Conservation (phyloP, 2,888 invertebrate species). For the Blera fallax region DNA sequence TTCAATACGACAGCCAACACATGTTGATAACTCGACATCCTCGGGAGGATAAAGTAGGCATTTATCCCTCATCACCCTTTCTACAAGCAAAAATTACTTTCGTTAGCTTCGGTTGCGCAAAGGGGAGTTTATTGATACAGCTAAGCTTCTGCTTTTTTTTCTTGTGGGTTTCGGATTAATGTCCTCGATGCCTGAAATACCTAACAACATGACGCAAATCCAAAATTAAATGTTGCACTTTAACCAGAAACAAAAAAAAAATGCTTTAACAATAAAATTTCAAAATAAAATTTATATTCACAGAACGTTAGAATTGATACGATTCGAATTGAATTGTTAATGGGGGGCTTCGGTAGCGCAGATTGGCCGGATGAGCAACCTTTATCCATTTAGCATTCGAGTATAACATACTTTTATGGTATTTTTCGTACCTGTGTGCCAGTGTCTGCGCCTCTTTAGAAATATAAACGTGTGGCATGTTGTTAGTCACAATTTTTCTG, state of each 20-base stretch:
- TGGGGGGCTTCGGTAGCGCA: slow-evolving; percentile 1
- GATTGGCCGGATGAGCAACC: slow-evolving; percentile 12
- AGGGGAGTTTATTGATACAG: not conserved
- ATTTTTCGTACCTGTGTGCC: not conserved
- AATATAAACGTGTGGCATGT: slow-evolving; percentile 18
- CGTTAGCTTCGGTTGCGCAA: not conserved
- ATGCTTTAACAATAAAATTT: not conserved
- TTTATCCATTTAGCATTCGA: slow-evolving; percentile 5
- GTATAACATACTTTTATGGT: not conserved
- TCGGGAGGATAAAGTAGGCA: no score
- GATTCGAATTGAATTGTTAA: slow-evolving; percentile 45
- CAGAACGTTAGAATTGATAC: slow-evolving; percentile 9
- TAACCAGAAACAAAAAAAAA: no score
- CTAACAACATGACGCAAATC: not conserved
- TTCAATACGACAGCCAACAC: not conserved
- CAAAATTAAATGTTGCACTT: not conserved
- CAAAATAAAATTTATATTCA: slow-evolving; percentile 19
- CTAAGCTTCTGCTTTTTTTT: not conserved
- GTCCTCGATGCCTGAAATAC: not conserved
- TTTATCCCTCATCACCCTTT: no score
- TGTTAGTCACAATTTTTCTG: slow-evolving; percentile 22
- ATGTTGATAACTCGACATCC: no score
- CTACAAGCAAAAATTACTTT: not conserved
- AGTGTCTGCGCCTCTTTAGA: not conserved
- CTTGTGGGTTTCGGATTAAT: no score